Evolutionary conservation across 2,113 vertebrate genomes (phyloP).

Genomic region (Halichoeres trimaculatus): DNA sequence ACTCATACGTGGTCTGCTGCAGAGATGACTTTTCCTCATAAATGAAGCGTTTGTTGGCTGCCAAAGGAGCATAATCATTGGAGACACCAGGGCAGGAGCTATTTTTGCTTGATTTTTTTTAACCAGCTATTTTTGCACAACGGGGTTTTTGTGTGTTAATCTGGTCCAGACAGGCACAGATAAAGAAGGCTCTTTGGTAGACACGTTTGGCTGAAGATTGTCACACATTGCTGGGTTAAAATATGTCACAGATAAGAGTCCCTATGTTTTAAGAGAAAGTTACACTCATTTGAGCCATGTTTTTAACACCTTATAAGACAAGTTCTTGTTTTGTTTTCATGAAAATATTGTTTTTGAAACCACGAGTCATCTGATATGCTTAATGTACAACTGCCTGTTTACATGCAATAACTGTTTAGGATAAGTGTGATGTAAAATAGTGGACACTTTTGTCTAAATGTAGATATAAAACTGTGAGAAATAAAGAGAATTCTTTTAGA

Average conservation of each 20-base stretch:
- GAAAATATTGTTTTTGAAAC: conserved; percentile 26
- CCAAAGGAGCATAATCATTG: conserved; percentile 48
- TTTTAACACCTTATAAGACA: neutral
- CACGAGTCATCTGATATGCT: conserved; percentile 37
- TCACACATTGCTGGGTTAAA: neutral
- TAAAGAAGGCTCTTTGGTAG: neutral
- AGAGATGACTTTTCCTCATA: neutral
- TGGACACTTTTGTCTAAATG: conserved; percentile 42
- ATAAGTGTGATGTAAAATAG: conserved; percentile 56
- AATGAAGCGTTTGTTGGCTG: conserved; percentile 28
- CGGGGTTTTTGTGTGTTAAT: neutral
- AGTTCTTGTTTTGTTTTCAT: conserved; percentile 15
- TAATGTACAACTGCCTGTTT: conserved; percentile 61
- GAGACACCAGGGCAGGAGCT: conserved; percentile 2
- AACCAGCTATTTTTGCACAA: conserved; percentile 13
- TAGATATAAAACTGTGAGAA: conserved; percentile 56
- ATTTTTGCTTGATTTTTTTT: conserved; percentile 20
- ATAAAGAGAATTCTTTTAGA: conserved; percentile 60
- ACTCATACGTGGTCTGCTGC: neutral
- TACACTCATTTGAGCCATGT: conserved; percentile 13
- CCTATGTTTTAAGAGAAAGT: too few relatives aligned
- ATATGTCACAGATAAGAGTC: too few relatives aligned
- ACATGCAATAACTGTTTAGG: conserved; percentile 64
- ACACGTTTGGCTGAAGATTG: neutral
- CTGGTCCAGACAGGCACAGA: conserved; percentile 4